Percentiles rank a stretch among this genome's conserved stretches.
phyloP scores from a whole-genome alignment of 2,113 vertebrate species.

The Rousettus leschenaultii region DNA sequence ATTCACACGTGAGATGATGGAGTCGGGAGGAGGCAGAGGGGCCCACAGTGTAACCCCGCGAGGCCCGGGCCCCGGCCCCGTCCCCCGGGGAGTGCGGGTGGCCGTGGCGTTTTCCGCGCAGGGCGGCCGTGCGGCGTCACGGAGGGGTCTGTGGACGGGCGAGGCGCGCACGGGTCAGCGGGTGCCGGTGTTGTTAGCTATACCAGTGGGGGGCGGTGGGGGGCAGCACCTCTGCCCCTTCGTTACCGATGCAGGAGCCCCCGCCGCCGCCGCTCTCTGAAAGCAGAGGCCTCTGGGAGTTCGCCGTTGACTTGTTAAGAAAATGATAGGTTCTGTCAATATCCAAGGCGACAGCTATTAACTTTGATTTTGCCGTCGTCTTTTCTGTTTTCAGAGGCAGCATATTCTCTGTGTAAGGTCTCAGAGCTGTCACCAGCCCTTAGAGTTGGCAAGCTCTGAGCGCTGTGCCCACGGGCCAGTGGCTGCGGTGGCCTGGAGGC shows the following conservation, averaged over 20 bases:
- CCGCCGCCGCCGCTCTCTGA: background rate
- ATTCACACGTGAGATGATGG: background rate
- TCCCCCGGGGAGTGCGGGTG: background rate
- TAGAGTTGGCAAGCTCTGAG: background rate
- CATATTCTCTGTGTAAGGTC: background rate
- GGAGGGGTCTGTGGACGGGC: too few species aligned
- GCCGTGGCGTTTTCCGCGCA: background rate
- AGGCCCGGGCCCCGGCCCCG: background rate
- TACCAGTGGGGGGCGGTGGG: too few species aligned
- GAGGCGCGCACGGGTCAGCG: background rate
- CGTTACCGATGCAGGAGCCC: accelerated
- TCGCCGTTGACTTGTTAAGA: background rate
- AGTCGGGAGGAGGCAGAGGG: background rate
- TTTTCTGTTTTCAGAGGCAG: background rate
- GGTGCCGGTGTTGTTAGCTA: background rate
- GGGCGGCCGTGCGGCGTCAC: background rate
- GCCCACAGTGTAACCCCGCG: accelerated
- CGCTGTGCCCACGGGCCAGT: background rate
- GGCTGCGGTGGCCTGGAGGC: background rate
- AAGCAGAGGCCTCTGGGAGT: background rate
- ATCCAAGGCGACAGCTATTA: background rate
- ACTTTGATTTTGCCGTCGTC: background rate
- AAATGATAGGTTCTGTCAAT: too few species aligned
- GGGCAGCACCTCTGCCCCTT: accelerated
- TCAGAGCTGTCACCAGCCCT: background rate